A percentile compares a stretch with the other conserved stretches of the same genome.
Conservation (phyloP, 2,113 vertebrate species). For the Brachypteracias leptosomus region DNA sequence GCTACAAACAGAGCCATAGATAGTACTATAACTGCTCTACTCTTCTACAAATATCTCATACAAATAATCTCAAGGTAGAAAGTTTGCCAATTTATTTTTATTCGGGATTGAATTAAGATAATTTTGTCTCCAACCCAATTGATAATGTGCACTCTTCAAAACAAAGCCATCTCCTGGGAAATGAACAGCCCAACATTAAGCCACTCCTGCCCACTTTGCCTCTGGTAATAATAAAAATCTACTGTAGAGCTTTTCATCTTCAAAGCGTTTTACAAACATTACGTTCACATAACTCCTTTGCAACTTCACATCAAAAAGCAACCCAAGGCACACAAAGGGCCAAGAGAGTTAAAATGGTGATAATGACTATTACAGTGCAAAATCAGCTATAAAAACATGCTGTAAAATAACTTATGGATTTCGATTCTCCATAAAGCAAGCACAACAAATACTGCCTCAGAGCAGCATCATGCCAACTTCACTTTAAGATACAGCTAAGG, state of each 20-base stretch:
- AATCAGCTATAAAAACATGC: not conserved
- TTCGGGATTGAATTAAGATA: not conserved
- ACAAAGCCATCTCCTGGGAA: slow-evolving; percentile 43
- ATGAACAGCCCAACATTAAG: slow-evolving; percentile 6
- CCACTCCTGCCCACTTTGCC: slow-evolving; percentile 20
- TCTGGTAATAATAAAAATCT: slow-evolving; percentile 46
- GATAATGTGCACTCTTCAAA: not conserved
- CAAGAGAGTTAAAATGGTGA: slow-evolving; percentile 19
- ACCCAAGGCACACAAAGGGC: not conserved
- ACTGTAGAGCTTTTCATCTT: slow-evolving; percentile 40
- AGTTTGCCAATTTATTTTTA: not conserved
- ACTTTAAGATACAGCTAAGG: not conserved
- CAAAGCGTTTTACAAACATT: slow-evolving; percentile 31
- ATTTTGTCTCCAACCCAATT: not conserved
- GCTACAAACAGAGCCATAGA: not conserved
- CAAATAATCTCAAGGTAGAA: not conserved
- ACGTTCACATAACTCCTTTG: not conserved
- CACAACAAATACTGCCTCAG: not conserved
- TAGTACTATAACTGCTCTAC: not conserved
- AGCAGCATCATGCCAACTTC: not conserved
- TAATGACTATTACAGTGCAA: slow-evolving; percentile 11
- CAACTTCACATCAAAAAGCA: slow-evolving; percentile 31
- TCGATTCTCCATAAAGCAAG: not conserved
- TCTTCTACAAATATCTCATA: not conserved
- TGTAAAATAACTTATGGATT: not conserved